Base-by-base conservation (phyloP, 1,140 invertebrate species). In the Delia radicum region DNA sequence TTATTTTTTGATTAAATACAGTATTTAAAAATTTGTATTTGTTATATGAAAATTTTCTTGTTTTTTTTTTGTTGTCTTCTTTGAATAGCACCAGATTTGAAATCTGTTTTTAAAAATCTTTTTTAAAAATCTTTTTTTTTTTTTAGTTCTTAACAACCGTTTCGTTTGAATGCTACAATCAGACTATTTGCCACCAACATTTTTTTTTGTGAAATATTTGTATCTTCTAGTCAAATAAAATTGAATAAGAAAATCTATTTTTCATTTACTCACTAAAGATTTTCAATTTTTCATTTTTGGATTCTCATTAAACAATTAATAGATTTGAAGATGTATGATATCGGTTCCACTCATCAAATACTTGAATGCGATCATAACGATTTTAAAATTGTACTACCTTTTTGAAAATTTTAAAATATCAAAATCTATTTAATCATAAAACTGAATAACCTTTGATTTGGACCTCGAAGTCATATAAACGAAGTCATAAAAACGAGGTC, bases 121-220 rank as follows among this genome's bases (percentile, higher is more conserved):
- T n/a, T n/a, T n/a, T n/a, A n/a, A n/a, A n/a, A n/a, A n/a, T n/a
- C n/a, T n/a, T 4, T 6, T 24, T 63, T 63, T 63, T 62, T 1
- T 62, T 67, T 29, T 67, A 12, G 15, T 67, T 13, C 31, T 31
- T 31, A 31, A 67, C 65, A 69, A 69, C 65, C 65, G 65, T 69
- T 69, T 69, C 29, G 29, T 33, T 69, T 21, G 65, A 69, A 31
- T 33, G 37, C 18, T 31, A 69, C 29, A 69, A 69, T 69, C 65
- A 69, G 65, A 69, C 65, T 69, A 69, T 37, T 69, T 33, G 65
- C 65, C 65, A 69, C 65, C 65, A 69, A 69, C 5, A 33, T 69
- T 37, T 69, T 31, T 69, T 33, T 69, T n/a, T n/a, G n/a, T 8
- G 21, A 69, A 33, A 69, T 37, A 37, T 69, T 69, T 69, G 33